These are phyloP conservation scores for Heliconius melpomene DNA, from an alignment of 1,140 invertebrate genomes.

Conservation along the genomic window DNA sequence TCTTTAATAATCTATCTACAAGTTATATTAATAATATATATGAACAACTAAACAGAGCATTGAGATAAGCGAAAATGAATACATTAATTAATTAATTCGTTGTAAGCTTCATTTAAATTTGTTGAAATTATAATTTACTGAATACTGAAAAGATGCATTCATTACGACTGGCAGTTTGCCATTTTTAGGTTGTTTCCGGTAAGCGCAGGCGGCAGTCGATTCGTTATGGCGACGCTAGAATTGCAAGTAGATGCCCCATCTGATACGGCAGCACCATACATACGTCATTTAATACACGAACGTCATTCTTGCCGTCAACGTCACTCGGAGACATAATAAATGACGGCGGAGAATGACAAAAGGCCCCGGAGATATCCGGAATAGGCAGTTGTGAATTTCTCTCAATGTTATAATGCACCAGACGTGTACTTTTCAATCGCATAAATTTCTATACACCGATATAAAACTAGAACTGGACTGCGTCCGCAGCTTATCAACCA, in stretches of 20 bases:
- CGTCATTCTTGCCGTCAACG: neutral
- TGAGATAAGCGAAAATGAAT: slow-evolving; percentile 19
- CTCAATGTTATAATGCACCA: slow-evolving; percentile 52
- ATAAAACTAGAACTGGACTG: slow-evolving; percentile 63
- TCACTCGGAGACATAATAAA: slow-evolving; percentile 15
- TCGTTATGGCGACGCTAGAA: slow-evolving; percentile 65
- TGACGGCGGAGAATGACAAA: slow-evolving; percentile 22
- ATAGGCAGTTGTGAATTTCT: slow-evolving; percentile 36
- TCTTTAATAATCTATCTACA: neutral
- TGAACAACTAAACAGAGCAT: neutral
- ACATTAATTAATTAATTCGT: neutral
- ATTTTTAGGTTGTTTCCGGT: slow-evolving; percentile 65
- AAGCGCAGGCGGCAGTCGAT: slow-evolving; percentile 59
- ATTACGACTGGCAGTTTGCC: slow-evolving; percentile 69
- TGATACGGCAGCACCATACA: slow-evolving; percentile 49
- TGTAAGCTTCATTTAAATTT: slow-evolving; percentile 26
- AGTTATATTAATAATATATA: neutral
- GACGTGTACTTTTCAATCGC: slow-evolving; percentile 60
- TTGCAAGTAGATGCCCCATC: slow-evolving; percentile 54
- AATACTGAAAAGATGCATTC: slow-evolving; percentile 58
- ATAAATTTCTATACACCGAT: slow-evolving; percentile 58
- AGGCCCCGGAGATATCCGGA: slow-evolving; percentile 29
- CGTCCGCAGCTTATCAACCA: slow-evolving; percentile 63
- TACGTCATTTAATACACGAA: slow-evolving; percentile 57
- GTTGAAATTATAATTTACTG: slow-evolving; percentile 48